phyloP scores from a whole-genome alignment of 1,140 invertebrate genomes.

The Heliconius nattereri region DNA sequence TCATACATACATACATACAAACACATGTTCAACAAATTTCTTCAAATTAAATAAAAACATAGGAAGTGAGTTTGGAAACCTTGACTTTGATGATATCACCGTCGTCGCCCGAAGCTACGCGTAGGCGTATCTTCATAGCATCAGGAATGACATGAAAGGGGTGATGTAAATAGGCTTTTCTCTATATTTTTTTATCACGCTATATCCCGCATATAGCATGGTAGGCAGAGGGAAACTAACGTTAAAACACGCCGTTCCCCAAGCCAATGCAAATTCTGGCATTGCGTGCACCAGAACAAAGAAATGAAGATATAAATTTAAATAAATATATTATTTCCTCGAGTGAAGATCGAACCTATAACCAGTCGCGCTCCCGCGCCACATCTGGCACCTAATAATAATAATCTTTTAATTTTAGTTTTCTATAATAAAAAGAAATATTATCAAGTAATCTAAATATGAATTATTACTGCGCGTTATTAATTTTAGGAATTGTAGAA shows the following conservation, averaged over 20 bases:
- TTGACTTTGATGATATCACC: constrained; percentile 29
- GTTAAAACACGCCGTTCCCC: too few relatives aligned
- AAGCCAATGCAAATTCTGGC: too few relatives aligned
- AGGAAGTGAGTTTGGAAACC: constrained; percentile 25
- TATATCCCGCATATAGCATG: too few relatives aligned
- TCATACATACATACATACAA: neutral
- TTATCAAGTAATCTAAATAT: neutral
- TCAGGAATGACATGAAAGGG: neutral
- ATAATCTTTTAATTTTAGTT: too few relatives aligned
- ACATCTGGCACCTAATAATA: too few relatives aligned
- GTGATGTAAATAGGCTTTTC: neutral
- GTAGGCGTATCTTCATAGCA: neutral
- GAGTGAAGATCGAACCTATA: too few relatives aligned
- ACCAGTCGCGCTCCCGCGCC: too few relatives aligned
- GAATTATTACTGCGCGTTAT: constrained; percentile 7
- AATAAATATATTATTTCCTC: too few relatives aligned
- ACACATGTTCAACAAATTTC: constrained; percentile 18
- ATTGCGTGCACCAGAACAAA: too few relatives aligned
- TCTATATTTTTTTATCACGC: neutral
- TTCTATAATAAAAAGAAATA: neutral
- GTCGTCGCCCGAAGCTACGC: constrained; percentile 5
- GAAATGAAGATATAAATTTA: too few relatives aligned
- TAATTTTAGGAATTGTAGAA: neutral
- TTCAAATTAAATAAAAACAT: constrained; percentile 23
- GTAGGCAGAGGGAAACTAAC: too few relatives aligned